These are phyloP conservation scores for Alviniconcha marisindica DNA, from an alignment of 1,140 invertebrate species.

Conservation along the genomic window DNA sequence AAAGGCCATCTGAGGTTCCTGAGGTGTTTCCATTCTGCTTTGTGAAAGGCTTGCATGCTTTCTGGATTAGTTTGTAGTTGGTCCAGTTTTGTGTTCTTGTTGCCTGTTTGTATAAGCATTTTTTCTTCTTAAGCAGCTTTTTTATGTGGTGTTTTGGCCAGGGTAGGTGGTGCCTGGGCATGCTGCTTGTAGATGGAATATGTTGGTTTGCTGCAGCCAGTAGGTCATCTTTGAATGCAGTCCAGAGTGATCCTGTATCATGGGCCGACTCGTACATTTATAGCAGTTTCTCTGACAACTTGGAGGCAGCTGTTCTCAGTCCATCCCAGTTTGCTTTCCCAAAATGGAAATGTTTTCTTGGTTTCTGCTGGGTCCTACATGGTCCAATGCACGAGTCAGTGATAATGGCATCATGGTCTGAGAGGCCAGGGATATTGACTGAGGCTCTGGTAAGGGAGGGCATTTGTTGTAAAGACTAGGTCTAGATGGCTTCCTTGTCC, in stretches of 20 bases:
- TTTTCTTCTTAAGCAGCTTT: conserved; percentile 6
- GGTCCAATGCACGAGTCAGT: conserved; percentile 39
- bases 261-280: neutral
- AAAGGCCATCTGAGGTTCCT: conserved; percentile 32
- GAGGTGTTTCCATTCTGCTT: too few relatives aligned
- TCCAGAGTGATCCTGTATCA: too few relatives aligned
- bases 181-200: too few relatives aligned
- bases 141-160: conserved; percentile 10
- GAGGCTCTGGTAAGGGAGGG: conserved; percentile 43
- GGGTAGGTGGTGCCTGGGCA: neutral
- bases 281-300: neutral
- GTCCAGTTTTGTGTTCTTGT: conserved; percentile 37
- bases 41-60: too few relatives aligned
- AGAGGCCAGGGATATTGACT: conserved; percentile 43
- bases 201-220: too few relatives aligned
- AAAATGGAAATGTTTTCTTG: conserved; percentile 36
- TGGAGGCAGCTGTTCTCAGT: conserved; percentile 9
- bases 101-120: too few relatives aligned
- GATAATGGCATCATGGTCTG: conserved; percentile 48
- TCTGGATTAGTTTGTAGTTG: conserved; percentile 36
- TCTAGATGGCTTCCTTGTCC: conserved; percentile 43
- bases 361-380: conserved; percentile 18
- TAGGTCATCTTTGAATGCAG: too few relatives aligned
- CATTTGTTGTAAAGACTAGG: conserved; percentile 46
- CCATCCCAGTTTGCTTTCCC: conserved; percentile 44